phyloP scores from a whole-genome alignment of 2,797 vertebrate genomes.

The Phalloptychus januarius region DNA sequence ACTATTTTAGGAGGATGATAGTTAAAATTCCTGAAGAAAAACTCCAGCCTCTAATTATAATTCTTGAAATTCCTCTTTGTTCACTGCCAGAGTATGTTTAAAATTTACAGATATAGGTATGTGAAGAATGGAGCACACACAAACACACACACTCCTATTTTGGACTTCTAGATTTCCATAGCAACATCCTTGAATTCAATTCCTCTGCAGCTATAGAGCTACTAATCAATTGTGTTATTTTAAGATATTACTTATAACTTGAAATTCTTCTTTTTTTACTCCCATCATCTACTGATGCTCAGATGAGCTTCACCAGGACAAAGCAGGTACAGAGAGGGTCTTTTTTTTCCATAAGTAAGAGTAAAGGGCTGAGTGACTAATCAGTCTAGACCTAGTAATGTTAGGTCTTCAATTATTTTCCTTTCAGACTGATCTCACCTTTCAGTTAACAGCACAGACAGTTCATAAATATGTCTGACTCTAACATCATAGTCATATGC shows the following conservation, averaged over 20 bases:
- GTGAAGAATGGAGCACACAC: constrained; percentile 38
- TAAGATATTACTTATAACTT: neutral
- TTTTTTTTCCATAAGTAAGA: constrained; percentile 10
- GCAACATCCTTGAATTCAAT: constrained; percentile 12
- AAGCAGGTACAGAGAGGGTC: neutral
- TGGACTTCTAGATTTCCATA: constrained; percentile 40
- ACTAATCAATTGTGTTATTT: constrained; percentile 1
- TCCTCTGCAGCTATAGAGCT: neutral
- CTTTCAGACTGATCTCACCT: constrained; percentile 41
- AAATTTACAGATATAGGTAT: constrained; percentile 68
- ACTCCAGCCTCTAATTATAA: constrained; percentile 50
- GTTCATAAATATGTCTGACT: constrained; percentile 21
- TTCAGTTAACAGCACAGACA: constrained; percentile 9
- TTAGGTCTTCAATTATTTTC: constrained; percentile 36
- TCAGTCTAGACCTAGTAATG: constrained; percentile 45
- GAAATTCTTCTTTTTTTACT: neutral
- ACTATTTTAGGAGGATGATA: constrained; percentile 42
- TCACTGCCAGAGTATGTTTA: constrained; percentile 45
- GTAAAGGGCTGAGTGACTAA: constrained; percentile 53
- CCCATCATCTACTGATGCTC: neutral
- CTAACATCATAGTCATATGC: constrained; percentile 50
- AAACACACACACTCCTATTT: constrained; percentile 41
- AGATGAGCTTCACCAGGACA: neutral
- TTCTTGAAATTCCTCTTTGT: constrained; percentile 71
- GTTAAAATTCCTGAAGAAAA: constrained; percentile 49